Conservation (phyloP, 53 echinoderm and acorn worm species). For the Crossaster papposus region DNA sequence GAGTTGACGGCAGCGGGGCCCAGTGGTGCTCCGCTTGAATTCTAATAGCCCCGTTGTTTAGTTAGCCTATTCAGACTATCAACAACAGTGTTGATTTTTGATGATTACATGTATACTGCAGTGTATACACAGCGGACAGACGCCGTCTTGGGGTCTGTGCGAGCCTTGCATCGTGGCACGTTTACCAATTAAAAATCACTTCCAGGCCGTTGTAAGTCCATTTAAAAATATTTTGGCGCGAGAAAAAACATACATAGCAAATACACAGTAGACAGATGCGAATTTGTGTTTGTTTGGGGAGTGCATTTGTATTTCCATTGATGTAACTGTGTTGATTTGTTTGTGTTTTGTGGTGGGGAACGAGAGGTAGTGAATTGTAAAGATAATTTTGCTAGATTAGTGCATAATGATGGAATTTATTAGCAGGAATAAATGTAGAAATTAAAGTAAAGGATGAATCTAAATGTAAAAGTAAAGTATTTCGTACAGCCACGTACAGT, state of each 20-base stretch:
- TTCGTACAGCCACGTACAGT: too few relatives aligned
- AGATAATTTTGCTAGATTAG: neutral
- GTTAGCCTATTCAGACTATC: conserved; percentile 44
- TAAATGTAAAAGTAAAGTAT: too few relatives aligned
- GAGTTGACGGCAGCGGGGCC: conserved; percentile 27
- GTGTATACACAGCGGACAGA: conserved; percentile 43
- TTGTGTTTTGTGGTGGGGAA: neutral
- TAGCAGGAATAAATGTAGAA: too few relatives aligned
- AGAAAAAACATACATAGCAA: neutral
- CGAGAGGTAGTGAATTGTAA: neutral
- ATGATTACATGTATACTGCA: conserved; percentile 48
- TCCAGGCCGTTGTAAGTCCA: neutral
- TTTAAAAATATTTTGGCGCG: conserved; percentile 13
- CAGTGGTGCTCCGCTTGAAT: conserved; percentile 13
- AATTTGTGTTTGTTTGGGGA: too few relatives aligned
- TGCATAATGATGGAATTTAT: too few relatives aligned
- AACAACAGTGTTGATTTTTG: conserved; percentile 46
- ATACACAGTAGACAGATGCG: conserved; percentile 8
- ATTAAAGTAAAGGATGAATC: too few relatives aligned
- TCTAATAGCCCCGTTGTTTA: conserved; percentile 35
- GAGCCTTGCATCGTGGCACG: conserved; percentile 16
- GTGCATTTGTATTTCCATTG: neutral
- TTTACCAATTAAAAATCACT: conserved; percentile 38
- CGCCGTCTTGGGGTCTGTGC: neutral
- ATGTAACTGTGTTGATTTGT: neutral